A percentile compares a stretch with the other conserved stretches of the same genome.
phyloP scores from a whole-genome alignment of 2,888 invertebrate species.

The Lochmaea crataegi region DNA sequence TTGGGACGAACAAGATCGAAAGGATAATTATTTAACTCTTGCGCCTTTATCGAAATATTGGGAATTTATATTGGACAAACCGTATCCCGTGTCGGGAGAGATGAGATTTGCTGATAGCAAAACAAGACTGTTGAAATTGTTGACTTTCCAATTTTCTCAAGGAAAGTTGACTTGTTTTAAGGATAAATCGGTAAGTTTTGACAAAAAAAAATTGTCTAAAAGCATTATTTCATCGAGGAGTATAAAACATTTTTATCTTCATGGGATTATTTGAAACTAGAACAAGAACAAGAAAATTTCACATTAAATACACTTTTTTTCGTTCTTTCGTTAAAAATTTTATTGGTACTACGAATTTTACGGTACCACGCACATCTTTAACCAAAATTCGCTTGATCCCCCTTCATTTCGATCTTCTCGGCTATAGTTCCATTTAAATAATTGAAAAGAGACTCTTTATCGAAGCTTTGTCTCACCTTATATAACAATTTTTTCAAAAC shows the following conservation, averaged over 20 bases:
- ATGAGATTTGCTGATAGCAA: slow-evolving; percentile 82
- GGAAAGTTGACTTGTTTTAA: slow-evolving; percentile 82
- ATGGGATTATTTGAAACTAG: slow-evolving; percentile 46
- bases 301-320: too few species aligned
- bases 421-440: too few species aligned
- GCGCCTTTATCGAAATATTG: slow-evolving; percentile 61
- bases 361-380: too few species aligned
- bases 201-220: slow-evolving; percentile 43
- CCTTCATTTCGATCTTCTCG: too few species aligned
- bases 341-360: neutral
- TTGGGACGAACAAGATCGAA: slow-evolving; percentile 88
- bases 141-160: slow-evolving; percentile 84
- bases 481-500: too few species aligned
- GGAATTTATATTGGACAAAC: slow-evolving; percentile 61
- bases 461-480: too few species aligned
- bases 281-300: too few species aligned
- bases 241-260: too few species aligned
- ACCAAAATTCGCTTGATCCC: too few species aligned
- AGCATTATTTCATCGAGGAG: too few species aligned
- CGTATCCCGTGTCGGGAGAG: slow-evolving; percentile 75
- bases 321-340: neutral
- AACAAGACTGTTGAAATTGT: slow-evolving; percentile 78
- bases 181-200: slow-evolving; percentile 73
- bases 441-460: too few species aligned
- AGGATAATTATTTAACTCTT: slow-evolving; percentile 82